These are phyloP conservation scores for Morus bassanus DNA, from an alignment of 2,797 vertebrate genomes.

Conservation along the genomic window DNA sequence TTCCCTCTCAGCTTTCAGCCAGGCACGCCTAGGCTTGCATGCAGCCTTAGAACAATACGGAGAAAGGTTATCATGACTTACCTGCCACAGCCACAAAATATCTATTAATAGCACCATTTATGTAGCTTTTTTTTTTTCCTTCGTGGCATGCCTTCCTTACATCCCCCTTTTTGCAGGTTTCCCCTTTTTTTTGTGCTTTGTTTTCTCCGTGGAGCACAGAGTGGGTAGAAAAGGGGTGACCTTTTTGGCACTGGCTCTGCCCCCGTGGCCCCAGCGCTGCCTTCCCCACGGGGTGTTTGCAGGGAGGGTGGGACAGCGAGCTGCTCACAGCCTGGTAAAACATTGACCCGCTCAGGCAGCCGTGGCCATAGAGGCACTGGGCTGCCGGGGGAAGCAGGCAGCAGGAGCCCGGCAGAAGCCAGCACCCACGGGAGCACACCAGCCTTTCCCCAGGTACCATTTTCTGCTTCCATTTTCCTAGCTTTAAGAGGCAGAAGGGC, in stretches of 20 bases:
- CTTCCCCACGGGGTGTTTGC: slow-evolving; percentile 75
- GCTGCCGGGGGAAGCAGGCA: slow-evolving; percentile 60
- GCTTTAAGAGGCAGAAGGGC: not conserved
- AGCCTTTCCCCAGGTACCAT: slow-evolving; percentile 70
- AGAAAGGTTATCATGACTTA: slow-evolving; percentile 53
- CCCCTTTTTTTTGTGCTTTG: not conserved
- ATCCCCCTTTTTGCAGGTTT: not conserved
- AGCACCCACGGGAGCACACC: not conserved
- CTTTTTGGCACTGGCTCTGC: not conserved
- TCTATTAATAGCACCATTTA: slow-evolving; percentile 19
- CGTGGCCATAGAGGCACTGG: slow-evolving; percentile 63
- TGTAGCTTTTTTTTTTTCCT: not conserved
- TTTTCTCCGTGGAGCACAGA: not conserved
- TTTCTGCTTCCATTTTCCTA: slow-evolving; percentile 26
- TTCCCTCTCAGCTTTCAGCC: slow-evolving; percentile 49
- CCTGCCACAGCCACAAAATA: slow-evolving; percentile 37
- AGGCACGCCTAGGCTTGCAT: slow-evolving; percentile 63
- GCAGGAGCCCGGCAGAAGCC: not conserved
- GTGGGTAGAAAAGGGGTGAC: not conserved
- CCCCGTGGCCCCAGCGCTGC: slow-evolving; percentile 51
- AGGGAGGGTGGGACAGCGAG: slow-evolving; percentile 78
- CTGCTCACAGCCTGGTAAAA: slow-evolving; percentile 79
- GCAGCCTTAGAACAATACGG: slow-evolving; percentile 49
- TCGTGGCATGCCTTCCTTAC: not conserved
- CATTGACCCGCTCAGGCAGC: slow-evolving; percentile 78